Evolutionary conservation across 2,113 vertebrate species (phyloP), one percentile per base, ranked within the genome.

Genomic region (Lepidothrix coronata): DNA sequence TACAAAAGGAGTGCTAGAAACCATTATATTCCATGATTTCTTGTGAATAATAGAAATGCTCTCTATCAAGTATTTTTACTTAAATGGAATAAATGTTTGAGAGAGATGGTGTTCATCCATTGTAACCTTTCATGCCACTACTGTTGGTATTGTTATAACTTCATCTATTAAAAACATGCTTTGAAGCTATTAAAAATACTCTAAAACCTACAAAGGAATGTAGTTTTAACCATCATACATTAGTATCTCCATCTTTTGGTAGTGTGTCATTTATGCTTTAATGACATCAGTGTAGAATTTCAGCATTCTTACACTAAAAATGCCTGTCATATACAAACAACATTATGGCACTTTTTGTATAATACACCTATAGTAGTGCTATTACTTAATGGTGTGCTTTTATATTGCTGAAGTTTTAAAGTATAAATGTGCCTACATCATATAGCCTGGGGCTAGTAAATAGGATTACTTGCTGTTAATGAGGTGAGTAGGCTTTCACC

Each of bases 51-150:
- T 95, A 97, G 94, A 97, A 98, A 96, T 91, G 93, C 93, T 97
- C 93, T 97, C 96, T 97, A 97, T 97, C 96, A 96, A 91, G 93
- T 97, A 97, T 97, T 98, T 98, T 98, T 98, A 95, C 97, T 97
- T 97, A 97, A 98, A 93, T 97, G 97, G 93, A 97, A 97, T 97
- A 97, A 96, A 97, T 97, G 97, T 98, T 97, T 97, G 82, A 97
- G 95, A 97, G 88, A 94, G 89, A 91, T 92, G 94, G 88, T 97
- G 96, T 96, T 98, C 96, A 97, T 96, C 91, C 96, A 94, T 82
- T 93, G 95, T 91, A 97, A 97, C 97, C 97, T 98, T 98, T 96
- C 95, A 96, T 14, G 89, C 94, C 96, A 96, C 97, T 88, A 91
- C 86, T 95, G 91, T 96, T 94, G 92, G 94, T 90, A 96, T 97